phyloP scores from a whole-genome alignment of 2,888 invertebrate species.

The Dicyrtoma fusca region DNA sequence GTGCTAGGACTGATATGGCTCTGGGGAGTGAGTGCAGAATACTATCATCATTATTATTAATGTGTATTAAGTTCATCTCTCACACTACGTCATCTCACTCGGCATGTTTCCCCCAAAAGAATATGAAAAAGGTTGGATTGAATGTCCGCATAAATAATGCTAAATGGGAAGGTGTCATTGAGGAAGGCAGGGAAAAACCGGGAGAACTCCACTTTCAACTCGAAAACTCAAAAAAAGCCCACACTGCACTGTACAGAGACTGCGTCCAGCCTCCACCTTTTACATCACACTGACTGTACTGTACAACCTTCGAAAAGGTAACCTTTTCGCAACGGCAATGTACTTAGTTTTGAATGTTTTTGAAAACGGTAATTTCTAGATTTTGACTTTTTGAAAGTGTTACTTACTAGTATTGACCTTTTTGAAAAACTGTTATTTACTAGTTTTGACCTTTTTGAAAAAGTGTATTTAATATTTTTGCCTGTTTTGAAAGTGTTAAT shows the following conservation, averaged over 20 bases:
- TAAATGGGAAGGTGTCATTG: conserved; percentile 47
- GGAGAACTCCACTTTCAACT: conserved; percentile 36
- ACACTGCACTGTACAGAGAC: background rate
- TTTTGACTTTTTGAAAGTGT: no score
- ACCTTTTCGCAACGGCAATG: no score
- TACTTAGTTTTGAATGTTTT: no score
- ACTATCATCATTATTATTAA: conserved; percentile 18
- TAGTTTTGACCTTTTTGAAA: no score
- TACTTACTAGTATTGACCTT: no score
- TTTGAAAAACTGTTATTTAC: no score
- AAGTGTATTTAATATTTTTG: no score
- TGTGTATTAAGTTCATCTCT: conserved; percentile 33
- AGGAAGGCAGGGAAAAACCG: conserved; percentile 36
- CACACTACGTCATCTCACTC: conserved; percentile 31
- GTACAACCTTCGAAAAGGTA: background rate
- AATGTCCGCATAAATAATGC: conserved; percentile 53
- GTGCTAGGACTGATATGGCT: background rate
- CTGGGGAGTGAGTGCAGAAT: conserved; percentile 19
- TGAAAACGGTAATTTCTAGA: no score
- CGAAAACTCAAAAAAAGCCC: background rate
- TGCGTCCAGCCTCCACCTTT: background rate
- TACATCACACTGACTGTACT: background rate
- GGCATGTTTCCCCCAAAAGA: conserved; percentile 36
- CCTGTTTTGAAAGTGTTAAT: no score
- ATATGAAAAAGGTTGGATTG: conserved; percentile 52